Conservation (phyloP, 2,113 vertebrate genomes). For the Kryptolebias marmoratus region DNA sequence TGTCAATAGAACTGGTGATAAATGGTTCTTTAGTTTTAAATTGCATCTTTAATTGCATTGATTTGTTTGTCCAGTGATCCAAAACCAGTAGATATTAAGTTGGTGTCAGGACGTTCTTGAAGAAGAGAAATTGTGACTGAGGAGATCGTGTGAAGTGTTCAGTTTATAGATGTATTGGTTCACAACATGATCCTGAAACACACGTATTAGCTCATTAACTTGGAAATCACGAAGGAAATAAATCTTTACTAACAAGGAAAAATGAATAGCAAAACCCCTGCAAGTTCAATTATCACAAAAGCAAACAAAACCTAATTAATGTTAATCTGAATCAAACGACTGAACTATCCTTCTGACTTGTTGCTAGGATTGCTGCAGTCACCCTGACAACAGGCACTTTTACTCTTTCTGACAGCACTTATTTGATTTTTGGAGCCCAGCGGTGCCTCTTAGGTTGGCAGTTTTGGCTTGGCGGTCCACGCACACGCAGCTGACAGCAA, state of each 20-base stretch:
- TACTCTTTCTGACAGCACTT: neutral
- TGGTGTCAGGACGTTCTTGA: neutral
- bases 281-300: neutral
- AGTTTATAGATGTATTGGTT: neutral
- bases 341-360: neutral
- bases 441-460: neutral
- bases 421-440: constrained; percentile 1
- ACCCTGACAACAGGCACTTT: no score
- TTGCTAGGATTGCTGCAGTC: neutral
- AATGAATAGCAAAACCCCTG: neutral
- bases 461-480: neutral
- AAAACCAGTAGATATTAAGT: neutral
- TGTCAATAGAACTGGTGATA: constrained; percentile 4
- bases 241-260: neutral
- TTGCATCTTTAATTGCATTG: neutral
- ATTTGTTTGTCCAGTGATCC: neutral
- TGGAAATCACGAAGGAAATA: neutral
- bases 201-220: neutral
- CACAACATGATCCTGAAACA: neutral
- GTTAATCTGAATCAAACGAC: neutral
- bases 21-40: constrained; percentile 1
- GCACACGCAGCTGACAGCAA: neutral
- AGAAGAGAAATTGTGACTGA: neutral
- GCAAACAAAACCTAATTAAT: neutral
- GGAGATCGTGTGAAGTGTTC: neutral